Evolutionary conservation across 2,113 vertebrate genomes (phyloP).

Genomic region (Brachionichthys hirsutus): DNA sequence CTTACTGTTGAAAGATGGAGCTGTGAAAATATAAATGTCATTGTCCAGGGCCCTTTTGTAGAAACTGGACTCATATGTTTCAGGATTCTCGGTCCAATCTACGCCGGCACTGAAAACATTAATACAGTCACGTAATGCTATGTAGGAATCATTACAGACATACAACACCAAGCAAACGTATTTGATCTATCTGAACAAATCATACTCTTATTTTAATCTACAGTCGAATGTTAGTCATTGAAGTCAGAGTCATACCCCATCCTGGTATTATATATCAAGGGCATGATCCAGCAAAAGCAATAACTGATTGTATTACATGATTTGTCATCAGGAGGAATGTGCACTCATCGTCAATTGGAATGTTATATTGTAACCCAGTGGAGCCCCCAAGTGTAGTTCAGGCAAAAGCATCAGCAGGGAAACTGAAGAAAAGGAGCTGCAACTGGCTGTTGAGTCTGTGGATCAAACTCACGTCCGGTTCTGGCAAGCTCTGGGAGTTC

Average conservation of each 20-base stretch:
- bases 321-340: constrained; percentile 26
- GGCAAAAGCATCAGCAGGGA: constrained; percentile 25
- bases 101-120: constrained; percentile 80
- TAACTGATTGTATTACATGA: constrained; percentile 27
- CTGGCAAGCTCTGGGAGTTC: constrained; percentile 34
- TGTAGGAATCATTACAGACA: constrained; percentile 17
- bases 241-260: constrained; percentile 27
- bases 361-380: constrained; percentile 19
- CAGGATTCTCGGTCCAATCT: constrained; percentile 91
- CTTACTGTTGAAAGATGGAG: constrained; percentile 93
- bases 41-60: constrained; percentile 98
- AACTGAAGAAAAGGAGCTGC: constrained; percentile 42
- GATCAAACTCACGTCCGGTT: constrained; percentile 36
- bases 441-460: constrained; percentile 35
- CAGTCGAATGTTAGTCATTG: constrained; percentile 36
- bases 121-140: constrained; percentile 23
- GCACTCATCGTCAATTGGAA: constrained; percentile 30
- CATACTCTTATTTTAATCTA: constrained; percentile 20
- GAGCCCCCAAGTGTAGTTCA: constrained; percentile 18
- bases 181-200: constrained; percentile 41
- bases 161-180: constrained; percentile 25
- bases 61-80: constrained; percentile 96
- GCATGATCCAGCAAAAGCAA: constrained; percentile 31
- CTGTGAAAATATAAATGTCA: constrained; percentile 95
- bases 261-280: constrained; percentile 24